Conservation (phyloP, 2,888 invertebrate species). For the Elegia similella region DNA sequence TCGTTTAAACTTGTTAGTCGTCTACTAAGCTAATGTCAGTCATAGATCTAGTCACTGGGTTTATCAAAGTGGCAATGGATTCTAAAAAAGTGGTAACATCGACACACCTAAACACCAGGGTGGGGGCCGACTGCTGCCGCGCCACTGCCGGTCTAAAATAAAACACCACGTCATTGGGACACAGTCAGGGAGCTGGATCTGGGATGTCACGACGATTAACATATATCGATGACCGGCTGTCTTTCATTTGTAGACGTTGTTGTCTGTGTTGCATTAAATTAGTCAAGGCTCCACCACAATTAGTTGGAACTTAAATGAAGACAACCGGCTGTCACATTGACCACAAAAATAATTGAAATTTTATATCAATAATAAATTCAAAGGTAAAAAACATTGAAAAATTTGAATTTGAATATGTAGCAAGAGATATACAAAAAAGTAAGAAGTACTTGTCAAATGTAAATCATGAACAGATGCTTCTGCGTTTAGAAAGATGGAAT, state of each 20-base stretch:
- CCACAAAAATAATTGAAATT: background rate
- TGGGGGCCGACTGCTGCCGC: conserved; percentile 81
- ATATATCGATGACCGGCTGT: conserved; percentile 29
- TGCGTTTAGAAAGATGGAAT: background rate
- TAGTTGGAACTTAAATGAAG: background rate
- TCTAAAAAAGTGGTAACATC: conserved; percentile 70
- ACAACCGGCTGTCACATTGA: conserved; percentile 2
- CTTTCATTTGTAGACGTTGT: conserved; percentile 18
- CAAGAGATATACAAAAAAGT: background rate
- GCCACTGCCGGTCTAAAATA: conserved; percentile 82
- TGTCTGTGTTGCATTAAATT: background rate
- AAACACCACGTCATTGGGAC: conserved; percentile 74
- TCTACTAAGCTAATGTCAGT: background rate
- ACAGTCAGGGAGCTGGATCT: conserved; percentile 48
- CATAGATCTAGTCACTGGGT: conserved; percentile 23
- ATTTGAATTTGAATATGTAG: conserved; percentile 5
- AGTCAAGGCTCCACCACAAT: background rate
- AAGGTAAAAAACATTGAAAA: conserved; percentile 7
- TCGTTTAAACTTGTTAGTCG: background rate
- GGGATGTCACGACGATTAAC: conserved; percentile 33
- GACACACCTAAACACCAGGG: conserved; percentile 83
- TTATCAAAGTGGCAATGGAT: conserved; percentile 60
- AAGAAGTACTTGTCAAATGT: background rate
- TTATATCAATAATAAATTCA: background rate
- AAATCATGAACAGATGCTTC: background rate